Conservation (phyloP, 1,140 invertebrate genomes). For the Ectropis grisescens region DNA sequence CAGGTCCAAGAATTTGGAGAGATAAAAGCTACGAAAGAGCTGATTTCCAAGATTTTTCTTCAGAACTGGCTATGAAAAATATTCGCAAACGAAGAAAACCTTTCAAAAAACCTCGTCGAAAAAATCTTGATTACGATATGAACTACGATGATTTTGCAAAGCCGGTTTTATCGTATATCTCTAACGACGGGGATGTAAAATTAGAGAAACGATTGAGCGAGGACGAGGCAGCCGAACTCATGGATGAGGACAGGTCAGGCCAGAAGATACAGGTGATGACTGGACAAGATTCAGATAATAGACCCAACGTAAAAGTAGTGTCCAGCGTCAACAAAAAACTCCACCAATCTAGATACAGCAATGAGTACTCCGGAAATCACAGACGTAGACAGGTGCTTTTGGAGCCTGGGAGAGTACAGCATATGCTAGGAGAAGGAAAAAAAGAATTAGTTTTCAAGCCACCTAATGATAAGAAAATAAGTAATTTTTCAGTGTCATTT, state of each 20-base stretch:
- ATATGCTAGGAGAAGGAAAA: slow-evolving; percentile 18
- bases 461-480: slow-evolving; percentile 28
- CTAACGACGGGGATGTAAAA: slow-evolving; percentile 30
- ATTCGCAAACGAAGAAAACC: too few relatives aligned
- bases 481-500: slow-evolving; percentile 41
- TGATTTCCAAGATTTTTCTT: too few relatives aligned
- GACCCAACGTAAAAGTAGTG: slow-evolving; percentile 12
- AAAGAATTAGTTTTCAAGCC: slow-evolving; percentile 39
- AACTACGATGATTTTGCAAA: slow-evolving; percentile 25
- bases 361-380: not conserved
- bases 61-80: too few relatives aligned
- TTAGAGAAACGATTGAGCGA: slow-evolving; percentile 26
- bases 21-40: too few relatives aligned
- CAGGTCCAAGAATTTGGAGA: not conserved
- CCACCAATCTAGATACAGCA: not conserved
- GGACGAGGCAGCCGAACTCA: slow-evolving; percentile 23
- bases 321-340: slow-evolving; percentile 4
- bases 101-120: too few relatives aligned
- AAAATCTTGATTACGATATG: too few relatives aligned
- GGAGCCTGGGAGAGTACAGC: slow-evolving; percentile 8
- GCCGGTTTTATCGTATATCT: slow-evolving; percentile 32
- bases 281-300: slow-evolving; percentile 12
- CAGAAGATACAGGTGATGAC: slow-evolving; percentile 16
- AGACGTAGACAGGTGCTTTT: slow-evolving; percentile 13
- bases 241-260: slow-evolving; percentile 11